phyloP scores from a whole-genome alignment of 2,888 invertebrate genomes.

The Amblyjoppa fuscipennis region DNA sequence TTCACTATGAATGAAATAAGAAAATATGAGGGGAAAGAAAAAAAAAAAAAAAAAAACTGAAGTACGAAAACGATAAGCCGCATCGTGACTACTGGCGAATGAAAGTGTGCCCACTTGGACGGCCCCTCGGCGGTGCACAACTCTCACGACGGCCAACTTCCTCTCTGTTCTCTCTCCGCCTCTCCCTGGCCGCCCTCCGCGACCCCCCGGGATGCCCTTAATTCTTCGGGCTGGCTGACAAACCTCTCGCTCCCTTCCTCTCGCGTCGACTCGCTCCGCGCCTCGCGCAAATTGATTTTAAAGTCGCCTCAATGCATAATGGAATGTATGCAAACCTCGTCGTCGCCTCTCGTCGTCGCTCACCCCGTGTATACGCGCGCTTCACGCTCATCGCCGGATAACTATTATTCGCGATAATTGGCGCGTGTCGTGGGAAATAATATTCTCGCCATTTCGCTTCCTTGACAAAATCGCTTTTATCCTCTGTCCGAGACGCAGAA shows the following conservation, averaged over 20 bases:
- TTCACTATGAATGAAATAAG: not conserved
- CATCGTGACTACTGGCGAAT: not conserved
- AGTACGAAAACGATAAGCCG: constrained; percentile 18
- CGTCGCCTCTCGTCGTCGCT: not conserved
- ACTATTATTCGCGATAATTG: constrained; percentile 12
- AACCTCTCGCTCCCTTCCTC: constrained; percentile 23
- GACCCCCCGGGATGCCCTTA: constrained; percentile 37
- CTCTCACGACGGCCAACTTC: constrained; percentile 41
- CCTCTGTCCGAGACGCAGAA: not conserved
- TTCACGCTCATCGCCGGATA: not conserved
- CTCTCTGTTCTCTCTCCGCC: not conserved
- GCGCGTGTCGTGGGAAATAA: not conserved
- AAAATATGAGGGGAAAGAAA: not conserved
- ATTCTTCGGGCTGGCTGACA: constrained; percentile 22
- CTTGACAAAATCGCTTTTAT: not conserved
- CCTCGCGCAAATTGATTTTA: constrained; percentile 58
- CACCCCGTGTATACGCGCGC: constrained; percentile 1
- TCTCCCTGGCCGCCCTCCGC: not conserved
- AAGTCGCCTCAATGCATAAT: constrained; percentile 59
- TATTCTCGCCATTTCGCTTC: not conserved
- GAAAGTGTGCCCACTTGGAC: constrained; percentile 34
- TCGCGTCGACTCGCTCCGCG: not conserved
- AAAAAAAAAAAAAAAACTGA: not conserved
- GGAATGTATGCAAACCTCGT: constrained; percentile 47
- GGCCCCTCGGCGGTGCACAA: constrained; percentile 1